A percentile compares a stretch with the other conserved stretches of the same genome.
These are phyloP conservation scores for Circaetus cinerascens DNA, from an alignment of 2,113 vertebrate genomes.

Conservation along the genomic window DNA sequence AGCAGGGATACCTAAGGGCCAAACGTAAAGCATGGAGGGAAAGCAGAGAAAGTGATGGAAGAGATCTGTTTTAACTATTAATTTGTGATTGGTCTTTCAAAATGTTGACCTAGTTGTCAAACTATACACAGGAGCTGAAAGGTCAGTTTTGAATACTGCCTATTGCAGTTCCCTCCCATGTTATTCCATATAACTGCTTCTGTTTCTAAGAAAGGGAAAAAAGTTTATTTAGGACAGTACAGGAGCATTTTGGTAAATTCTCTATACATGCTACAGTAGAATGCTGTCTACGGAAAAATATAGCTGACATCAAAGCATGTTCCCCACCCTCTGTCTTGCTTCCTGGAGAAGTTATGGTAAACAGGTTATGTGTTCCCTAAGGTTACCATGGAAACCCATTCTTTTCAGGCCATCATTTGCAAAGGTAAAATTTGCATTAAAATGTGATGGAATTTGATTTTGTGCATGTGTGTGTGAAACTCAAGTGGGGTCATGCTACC, in stretches of 20 bases:
- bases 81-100: constrained; percentile 32
- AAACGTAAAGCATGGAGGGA: background rate
- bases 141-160: background rate
- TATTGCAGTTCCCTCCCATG: background rate
- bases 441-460: constrained; percentile 76
- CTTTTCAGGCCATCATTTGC: constrained; percentile 79
- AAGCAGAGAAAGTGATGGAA: background rate
- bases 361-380: constrained; percentile 76
- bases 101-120: constrained; percentile 2
- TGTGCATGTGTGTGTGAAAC: constrained; percentile 65
- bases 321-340: constrained; percentile 62
- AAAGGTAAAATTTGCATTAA: constrained; percentile 84
- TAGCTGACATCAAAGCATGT: constrained; percentile 69
- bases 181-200: background rate
- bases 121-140: background rate
- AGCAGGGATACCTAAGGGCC: background rate
- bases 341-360: constrained; percentile 77
- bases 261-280: constrained; percentile 35
- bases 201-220: background rate
- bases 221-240: constrained; percentile 36
- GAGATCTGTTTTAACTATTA: background rate
- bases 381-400: constrained; percentile 82
- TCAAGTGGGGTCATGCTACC: constrained; percentile 74
- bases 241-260: constrained; percentile 36
- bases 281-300: constrained; percentile 59